phyloP scores from a whole-genome alignment of 1,140 invertebrate species.

The Meloidogyne exigua region DNA sequence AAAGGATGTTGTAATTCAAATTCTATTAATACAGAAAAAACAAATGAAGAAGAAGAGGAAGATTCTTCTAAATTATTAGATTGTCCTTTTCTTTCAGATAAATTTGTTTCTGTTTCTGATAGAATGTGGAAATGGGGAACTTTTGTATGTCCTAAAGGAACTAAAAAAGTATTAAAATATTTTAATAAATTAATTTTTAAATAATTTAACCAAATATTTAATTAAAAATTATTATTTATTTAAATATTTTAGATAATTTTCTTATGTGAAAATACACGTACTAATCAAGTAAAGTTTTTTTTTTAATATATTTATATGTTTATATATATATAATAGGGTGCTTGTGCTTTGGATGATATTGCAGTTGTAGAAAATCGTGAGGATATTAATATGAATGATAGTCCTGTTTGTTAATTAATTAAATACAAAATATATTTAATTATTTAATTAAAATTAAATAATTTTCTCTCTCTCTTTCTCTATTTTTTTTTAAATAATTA shows the following conservation, averaged over 20 bases:
- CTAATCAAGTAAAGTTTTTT: conserved; percentile 55
- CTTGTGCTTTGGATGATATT: conserved; percentile 61
- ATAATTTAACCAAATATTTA: no score
- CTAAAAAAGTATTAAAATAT: conserved; percentile 47
- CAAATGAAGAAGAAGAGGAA: conserved; percentile 37
- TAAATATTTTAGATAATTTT: conserved; percentile 63
- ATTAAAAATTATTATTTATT: no score
- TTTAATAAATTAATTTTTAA: background rate
- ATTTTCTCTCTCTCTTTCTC: no score
- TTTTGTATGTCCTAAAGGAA: conserved; percentile 59
- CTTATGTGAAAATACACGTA: conserved; percentile 62
- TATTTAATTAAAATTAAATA: background rate
- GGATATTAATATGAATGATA: conserved; percentile 20
- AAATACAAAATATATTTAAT: background rate
- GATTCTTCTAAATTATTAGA: background rate
- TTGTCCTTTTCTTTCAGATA: conserved; percentile 62
- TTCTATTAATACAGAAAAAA: conserved; percentile 13
- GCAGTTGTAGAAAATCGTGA: conserved; percentile 52
- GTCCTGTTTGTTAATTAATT: conserved; percentile 37
- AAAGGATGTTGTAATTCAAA: conserved; percentile 47
- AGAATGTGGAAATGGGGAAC: conserved; percentile 59
- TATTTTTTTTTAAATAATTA: no score
- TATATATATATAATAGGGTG: conserved; percentile 35
- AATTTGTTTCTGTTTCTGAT: conserved; percentile 60
- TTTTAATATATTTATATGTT: background rate